Conservation (phyloP, 2,888 invertebrate species). For the Rapana venosa region DNA sequence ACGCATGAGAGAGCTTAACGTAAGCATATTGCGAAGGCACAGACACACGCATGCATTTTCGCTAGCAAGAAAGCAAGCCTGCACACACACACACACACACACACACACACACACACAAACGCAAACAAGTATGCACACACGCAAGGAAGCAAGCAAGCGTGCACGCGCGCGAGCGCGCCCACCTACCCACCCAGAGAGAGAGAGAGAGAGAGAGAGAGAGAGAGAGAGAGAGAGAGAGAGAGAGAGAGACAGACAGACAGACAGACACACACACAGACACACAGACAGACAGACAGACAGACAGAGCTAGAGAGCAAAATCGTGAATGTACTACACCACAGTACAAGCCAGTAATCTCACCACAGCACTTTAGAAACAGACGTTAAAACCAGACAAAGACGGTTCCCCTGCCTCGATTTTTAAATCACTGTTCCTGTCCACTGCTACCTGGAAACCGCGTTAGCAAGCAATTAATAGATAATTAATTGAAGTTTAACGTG, state of each 20-base stretch:
- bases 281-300: neutral
- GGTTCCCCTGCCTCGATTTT: no score
- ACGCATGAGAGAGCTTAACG: neutral
- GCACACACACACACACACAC: neutral
- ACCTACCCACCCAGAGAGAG: neutral
- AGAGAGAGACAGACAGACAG: neutral
- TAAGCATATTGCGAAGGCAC: neutral
- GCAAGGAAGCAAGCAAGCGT: neutral
- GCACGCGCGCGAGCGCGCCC: neutral
- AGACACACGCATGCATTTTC: neutral
- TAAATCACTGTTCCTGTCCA: no score
- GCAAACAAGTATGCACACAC: neutral
- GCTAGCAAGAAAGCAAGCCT: neutral
- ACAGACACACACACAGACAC: neutral
- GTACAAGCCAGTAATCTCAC: neutral
- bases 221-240: conserved; percentile 17
- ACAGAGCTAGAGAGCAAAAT: neutral
- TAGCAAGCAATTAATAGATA: no score
- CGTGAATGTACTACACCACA: neutral
- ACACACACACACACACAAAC: neutral
- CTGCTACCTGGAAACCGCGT: no score
- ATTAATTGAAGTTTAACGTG: no score
- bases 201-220: neutral
- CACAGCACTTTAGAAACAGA: neutral
- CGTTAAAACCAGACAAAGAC: no score